Base-by-base conservation (phyloP, 2,888 invertebrate species). In the Caenorhabditis sp. region DNA sequence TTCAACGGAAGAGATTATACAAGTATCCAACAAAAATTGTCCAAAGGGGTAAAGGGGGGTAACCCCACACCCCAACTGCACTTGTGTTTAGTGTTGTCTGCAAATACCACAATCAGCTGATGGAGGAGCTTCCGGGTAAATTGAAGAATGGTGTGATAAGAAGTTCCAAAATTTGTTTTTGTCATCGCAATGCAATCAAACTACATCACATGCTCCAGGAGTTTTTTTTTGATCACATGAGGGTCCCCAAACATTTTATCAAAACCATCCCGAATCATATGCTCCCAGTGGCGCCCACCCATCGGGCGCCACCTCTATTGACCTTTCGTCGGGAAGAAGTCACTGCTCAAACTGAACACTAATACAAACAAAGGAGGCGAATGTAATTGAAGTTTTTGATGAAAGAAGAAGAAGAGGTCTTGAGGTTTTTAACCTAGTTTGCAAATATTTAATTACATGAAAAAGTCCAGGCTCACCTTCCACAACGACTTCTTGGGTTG, bases 251-350 rank as follows among this genome's bases (percentile, higher is more conserved):
- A 66, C 66, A 66, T n/a, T 28, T 51, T 14, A 16, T 31, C 14
- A n/a, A 38, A 12, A 2, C 31, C 8, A 6, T 19, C 44, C 28
- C n/a, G 28, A 63, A 72, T 73, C 72, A 73, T 73, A 73, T 73
- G 72, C 72, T 72, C 72, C n/a, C 8, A 8, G 38, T 24, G 73
- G 73, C 73, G 61, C 75, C 75, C 56, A 64, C 63, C 64, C 54
- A 64, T 41, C 49, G 61, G 73, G 61, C 73, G 73, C 73, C 73
- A 73, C 49, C 56, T 58, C 24, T 75, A 56, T 75, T 75, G 75
- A 75, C 75, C 75, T 75, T 73, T 75, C 44, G 74, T 63, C 74
- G 22, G 54, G 54, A 22, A 24, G 24, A 26, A 63, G 38, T n/a
- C 12, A 38, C 16, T 31, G 26, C 47, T 26, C 44, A 35, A 24